Conservation (phyloP, 2,113 vertebrate species). For the Lepus americanus region DNA sequence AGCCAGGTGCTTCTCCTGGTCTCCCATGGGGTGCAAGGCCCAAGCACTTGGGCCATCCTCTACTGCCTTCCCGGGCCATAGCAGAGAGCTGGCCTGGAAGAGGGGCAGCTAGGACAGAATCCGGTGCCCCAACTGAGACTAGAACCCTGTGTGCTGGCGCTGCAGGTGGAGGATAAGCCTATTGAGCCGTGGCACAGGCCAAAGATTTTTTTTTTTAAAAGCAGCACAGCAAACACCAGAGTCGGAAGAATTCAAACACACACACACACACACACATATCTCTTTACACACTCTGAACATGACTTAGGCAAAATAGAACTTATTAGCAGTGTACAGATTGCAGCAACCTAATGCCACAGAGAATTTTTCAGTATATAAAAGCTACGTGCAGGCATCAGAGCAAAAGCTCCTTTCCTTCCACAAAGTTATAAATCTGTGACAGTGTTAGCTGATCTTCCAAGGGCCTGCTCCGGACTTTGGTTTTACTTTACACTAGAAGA, state of each 20-base stretch:
- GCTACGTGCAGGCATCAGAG: background rate
- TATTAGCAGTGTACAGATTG: background rate
- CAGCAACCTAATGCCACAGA: background rate
- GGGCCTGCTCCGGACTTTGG: background rate
- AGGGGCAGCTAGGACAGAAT: too few relatives aligned
- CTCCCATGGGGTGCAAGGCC: too few relatives aligned
- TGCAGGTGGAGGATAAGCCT: too few relatives aligned
- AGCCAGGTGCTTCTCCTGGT: too few relatives aligned
- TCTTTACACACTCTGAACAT: background rate
- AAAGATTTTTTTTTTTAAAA: constrained; percentile 68
- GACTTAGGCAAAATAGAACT: constrained; percentile 19
- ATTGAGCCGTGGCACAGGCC: too few relatives aligned
- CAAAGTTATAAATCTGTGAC: background rate
- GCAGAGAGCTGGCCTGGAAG: too few relatives aligned
- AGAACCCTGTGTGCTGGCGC: too few relatives aligned
- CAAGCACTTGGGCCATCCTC: too few relatives aligned
- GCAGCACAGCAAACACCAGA: background rate
- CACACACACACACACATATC: background rate
- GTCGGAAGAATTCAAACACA: background rate
- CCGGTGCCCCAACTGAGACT: too few relatives aligned
- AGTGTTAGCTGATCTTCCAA: background rate
- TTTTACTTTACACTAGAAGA: background rate
- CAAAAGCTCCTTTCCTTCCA: background rate
- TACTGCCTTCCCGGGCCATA: too few relatives aligned
- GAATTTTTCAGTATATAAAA: background rate